These are phyloP conservation scores for Lepidostoma basale DNA, from an alignment of 1,140 invertebrate genomes.

Conservation along the genomic window DNA sequence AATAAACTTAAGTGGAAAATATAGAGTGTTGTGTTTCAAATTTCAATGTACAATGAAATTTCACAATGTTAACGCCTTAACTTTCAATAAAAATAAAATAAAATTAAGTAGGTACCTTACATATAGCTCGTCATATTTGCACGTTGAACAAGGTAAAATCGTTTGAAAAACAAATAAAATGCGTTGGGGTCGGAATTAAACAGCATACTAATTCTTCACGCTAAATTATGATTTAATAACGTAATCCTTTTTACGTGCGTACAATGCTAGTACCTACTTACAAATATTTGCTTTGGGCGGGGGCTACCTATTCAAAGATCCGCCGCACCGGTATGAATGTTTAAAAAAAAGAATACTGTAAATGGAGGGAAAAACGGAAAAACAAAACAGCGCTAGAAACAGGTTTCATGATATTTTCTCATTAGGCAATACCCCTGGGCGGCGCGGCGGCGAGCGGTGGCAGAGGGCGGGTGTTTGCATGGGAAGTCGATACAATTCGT, in stretches of 20 bases:
- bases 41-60: no score
- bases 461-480: no score
- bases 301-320: neutral
- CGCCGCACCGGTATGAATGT: neutral
- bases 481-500: no score
- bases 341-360: neutral
- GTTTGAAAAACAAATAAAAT: no score
- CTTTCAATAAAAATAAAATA: no score
- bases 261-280: neutral
- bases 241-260: neutral
- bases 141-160: no score
- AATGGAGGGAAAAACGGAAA: neutral
- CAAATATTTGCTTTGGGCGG: neutral
- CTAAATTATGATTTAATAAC: neutral
- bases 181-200: neutral
- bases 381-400: neutral
- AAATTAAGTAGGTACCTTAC: no score
- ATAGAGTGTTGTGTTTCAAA: no score
- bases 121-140: no score
- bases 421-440: neutral
- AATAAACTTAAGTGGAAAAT: no score
- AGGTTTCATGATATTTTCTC: constrained; percentile 12
- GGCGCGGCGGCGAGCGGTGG: neutral
- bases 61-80: no score
- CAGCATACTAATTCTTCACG: neutral